Evolutionary conservation across 2,113 vertebrate genomes (phyloP).

Genomic region (Paracanthobrama guichenoti): DNA sequence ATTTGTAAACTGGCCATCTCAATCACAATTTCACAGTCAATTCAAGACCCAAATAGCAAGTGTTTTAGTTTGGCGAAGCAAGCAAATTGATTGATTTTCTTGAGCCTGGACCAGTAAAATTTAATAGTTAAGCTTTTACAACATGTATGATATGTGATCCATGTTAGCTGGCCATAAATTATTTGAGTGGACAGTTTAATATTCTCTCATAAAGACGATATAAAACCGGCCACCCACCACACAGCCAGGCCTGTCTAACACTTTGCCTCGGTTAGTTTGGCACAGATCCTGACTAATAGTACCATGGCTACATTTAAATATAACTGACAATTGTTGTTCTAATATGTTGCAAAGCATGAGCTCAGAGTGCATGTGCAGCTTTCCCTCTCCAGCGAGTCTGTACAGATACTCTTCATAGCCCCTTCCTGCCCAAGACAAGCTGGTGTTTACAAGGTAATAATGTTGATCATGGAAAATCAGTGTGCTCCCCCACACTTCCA

Average conservation of each 20-base stretch:
- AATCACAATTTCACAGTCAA: conserved; percentile 11
- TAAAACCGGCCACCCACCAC: conserved; percentile 30
- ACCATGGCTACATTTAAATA: background rate
- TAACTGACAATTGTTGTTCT: background rate
- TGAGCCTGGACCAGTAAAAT: conserved; percentile 13
- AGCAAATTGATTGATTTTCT: conserved; percentile 18
- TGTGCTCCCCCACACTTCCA: conserved; percentile 37
- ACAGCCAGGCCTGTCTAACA: background rate
- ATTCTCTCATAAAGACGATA: conserved; percentile 37
- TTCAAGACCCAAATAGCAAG: background rate
- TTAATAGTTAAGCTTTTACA: conserved; percentile 35
- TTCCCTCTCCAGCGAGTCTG: conserved; percentile 25
- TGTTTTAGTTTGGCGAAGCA: background rate
- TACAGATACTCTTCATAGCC: conserved; percentile 31
- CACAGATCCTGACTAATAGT: conserved; percentile 7
- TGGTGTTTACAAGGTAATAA: conserved; percentile 60
- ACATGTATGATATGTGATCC: conserved; percentile 23
- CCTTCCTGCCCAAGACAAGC: conserved; percentile 32
- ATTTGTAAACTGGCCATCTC: background rate
- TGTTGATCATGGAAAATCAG: conserved; percentile 58
- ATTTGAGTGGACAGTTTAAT: conserved; percentile 33
- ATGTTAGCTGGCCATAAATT: conserved; percentile 17
- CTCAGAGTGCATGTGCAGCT: conserved; percentile 23
- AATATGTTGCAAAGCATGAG: background rate
- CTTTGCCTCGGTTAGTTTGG: conserved; percentile 23